These are phyloP conservation scores for Amiota communis DNA, from an alignment of 2,888 invertebrate species.

Conservation along the genomic window DNA sequence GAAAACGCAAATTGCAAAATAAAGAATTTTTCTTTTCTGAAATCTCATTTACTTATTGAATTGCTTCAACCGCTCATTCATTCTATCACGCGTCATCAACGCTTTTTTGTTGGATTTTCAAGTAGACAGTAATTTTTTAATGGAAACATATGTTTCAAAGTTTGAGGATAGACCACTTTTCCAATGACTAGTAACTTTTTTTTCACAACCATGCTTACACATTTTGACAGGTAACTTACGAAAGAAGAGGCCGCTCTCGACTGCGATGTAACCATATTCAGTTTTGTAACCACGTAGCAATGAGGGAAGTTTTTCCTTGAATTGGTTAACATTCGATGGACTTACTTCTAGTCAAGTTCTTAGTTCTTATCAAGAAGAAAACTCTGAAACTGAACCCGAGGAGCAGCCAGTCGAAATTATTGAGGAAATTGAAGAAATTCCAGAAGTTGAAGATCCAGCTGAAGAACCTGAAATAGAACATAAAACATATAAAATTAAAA, in stretches of 20 bases:
- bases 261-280: background rate
- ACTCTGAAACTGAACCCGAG: slow-evolving; percentile 59
- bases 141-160: background rate
- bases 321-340: background rate
- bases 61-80: too few relatives aligned
- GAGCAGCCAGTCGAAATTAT: slow-evolving; percentile 52
- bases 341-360: too few relatives aligned
- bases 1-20: too few relatives aligned
- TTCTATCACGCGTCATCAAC: background rate
- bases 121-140: background rate
- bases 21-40: slow-evolving; percentile 5
- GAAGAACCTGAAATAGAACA: slow-evolving; percentile 49
- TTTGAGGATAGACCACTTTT: background rate
- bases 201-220: background rate
- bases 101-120: background rate
- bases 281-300: background rate
- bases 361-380: slow-evolving; percentile 43
- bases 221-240: background rate
- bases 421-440: slow-evolving; percentile 51
- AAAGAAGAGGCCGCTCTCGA: background rate
- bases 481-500: slow-evolving; percentile 60
- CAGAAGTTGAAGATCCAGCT: slow-evolving; percentile 46
- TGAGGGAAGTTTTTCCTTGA: background rate
- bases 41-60: background rate
- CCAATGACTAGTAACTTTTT: slow-evolving; percentile 5